Evolutionary conservation across 2,113 vertebrate species (phyloP).

Genomic region (Proteles cristata): DNA sequence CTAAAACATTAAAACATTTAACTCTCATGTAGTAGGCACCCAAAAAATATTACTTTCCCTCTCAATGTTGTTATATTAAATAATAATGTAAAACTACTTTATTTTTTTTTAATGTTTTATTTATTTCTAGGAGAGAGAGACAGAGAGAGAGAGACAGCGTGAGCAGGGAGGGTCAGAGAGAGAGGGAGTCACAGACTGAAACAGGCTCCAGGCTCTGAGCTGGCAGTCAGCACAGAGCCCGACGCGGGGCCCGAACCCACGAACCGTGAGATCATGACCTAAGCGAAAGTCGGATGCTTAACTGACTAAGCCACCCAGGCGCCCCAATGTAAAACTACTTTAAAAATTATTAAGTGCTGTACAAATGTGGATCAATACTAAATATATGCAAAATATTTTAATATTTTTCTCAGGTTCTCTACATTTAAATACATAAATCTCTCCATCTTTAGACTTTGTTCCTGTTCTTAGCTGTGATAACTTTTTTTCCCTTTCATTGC

Average conservation of each 20-base stretch:
- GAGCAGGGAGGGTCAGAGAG: too few relatives aligned
- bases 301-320: too few relatives aligned
- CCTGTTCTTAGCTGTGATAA: constrained; percentile 47
- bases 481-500: constrained; percentile 46
- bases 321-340: neutral
- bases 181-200: too few relatives aligned
- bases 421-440: constrained; percentile 52
- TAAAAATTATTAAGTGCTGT: constrained; percentile 34
- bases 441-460: constrained; percentile 34
- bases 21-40: neutral
- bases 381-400: constrained; percentile 58
- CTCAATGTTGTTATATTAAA: neutral
- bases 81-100: neutral
- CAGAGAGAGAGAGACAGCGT: too few relatives aligned
- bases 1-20: constrained; percentile 36
- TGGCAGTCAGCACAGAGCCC: too few relatives aligned
- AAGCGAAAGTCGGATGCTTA: too few relatives aligned
- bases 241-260: too few relatives aligned
- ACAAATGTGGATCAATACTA: constrained; percentile 11
- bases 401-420: constrained; percentile 21
- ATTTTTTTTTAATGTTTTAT: too few relatives aligned
- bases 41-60: constrained; percentile 8
- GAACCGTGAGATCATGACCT: too few relatives aligned
- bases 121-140: too few relatives aligned
- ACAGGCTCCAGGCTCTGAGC: too few relatives aligned